Evolutionary conservation across 2,888 invertebrate species (phyloP).

Genomic region (Thymelicus acteon): DNA sequence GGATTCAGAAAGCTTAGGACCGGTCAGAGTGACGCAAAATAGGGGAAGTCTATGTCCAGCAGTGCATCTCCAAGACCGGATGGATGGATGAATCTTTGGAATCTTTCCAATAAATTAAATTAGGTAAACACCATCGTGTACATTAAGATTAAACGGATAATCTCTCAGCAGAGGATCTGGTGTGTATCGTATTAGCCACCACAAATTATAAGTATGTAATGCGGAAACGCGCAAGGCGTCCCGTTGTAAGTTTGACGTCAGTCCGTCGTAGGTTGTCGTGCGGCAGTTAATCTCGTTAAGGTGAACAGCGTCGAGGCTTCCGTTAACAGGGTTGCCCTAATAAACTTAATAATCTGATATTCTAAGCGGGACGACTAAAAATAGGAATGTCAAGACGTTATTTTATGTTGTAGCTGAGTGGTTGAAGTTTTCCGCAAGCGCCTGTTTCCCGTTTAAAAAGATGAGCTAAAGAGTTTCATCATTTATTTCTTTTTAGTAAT

Average conservation of each 20-base stretch:
- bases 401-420: neutral
- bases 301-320: conserved; percentile 70
- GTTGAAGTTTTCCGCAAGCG: too few relatives aligned
- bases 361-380: conserved; percentile 4
- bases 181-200: conserved; percentile 15
- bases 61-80: too few relatives aligned
- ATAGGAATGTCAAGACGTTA: neutral
- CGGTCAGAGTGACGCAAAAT: too few relatives aligned
- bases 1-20: too few relatives aligned
- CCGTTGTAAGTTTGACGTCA: conserved; percentile 35
- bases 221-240: conserved; percentile 26
- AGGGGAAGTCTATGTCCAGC: too few relatives aligned
- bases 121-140: conserved; percentile 1
- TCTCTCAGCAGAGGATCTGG: neutral
- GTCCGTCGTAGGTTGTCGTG: conserved; percentile 47
- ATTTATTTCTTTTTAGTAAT: too few relatives aligned
- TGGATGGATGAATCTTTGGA: neutral
- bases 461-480: too few relatives aligned
- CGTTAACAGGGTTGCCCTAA: conserved; percentile 42
- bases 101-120: conserved; percentile 17
- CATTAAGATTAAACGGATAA: conserved; percentile 21
- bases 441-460: too few relatives aligned
- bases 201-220: conserved; percentile 31
- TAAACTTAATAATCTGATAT: conserved; percentile 16
- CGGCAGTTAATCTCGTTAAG: conserved; percentile 73